Evolutionary conservation across 2,888 invertebrate species (phyloP).

Genomic region (Lepidochrysops patricia): DNA sequence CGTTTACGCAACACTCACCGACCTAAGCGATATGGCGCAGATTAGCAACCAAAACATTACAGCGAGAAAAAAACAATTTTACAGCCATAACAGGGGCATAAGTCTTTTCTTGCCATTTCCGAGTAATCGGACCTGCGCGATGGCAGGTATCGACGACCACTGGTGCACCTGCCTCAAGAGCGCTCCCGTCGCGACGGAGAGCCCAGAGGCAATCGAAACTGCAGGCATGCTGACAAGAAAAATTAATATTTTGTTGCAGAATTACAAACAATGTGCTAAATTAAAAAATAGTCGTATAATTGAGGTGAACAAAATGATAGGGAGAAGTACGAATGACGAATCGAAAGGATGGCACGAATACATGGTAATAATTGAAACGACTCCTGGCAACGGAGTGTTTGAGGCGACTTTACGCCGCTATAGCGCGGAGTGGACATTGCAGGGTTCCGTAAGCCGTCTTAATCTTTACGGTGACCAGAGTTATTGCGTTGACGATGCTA

Average conservation of each 20-base stretch:
- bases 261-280: slow-evolving; percentile 76
- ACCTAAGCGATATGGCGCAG: slow-evolving; percentile 70
- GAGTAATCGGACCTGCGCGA: slow-evolving; percentile 78
- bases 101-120: slow-evolving; percentile 84
- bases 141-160: slow-evolving; percentile 82
- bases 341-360: slow-evolving; percentile 62
- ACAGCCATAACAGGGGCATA: slow-evolving; percentile 64
- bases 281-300: slow-evolving; percentile 62
- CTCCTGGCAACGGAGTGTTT: slow-evolving; percentile 80
- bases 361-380: slow-evolving; percentile 73
- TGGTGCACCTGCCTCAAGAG: slow-evolving; percentile 88
- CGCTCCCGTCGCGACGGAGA: slow-evolving; percentile 62
- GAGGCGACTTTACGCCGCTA: slow-evolving; percentile 78
- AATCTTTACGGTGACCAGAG: slow-evolving; percentile 84
- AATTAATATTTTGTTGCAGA: slow-evolving; percentile 76
- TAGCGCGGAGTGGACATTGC: slow-evolving; percentile 46
- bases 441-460: slow-evolving; percentile 82
- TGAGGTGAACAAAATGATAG: slow-evolving; percentile 61
- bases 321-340: slow-evolving; percentile 48
- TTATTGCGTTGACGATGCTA: slow-evolving; percentile 78
- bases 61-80: slow-evolving; percentile 34
- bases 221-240: slow-evolving; percentile 74
- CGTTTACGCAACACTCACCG: slow-evolving; percentile 82
- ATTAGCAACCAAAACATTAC: slow-evolving; percentile 31
- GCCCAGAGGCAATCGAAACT: slow-evolving; percentile 64